Evolutionary conservation across 2,113 vertebrate species (phyloP), one percentile per base, ranked within the genome.

Genomic region (Piprites chloris): DNA sequence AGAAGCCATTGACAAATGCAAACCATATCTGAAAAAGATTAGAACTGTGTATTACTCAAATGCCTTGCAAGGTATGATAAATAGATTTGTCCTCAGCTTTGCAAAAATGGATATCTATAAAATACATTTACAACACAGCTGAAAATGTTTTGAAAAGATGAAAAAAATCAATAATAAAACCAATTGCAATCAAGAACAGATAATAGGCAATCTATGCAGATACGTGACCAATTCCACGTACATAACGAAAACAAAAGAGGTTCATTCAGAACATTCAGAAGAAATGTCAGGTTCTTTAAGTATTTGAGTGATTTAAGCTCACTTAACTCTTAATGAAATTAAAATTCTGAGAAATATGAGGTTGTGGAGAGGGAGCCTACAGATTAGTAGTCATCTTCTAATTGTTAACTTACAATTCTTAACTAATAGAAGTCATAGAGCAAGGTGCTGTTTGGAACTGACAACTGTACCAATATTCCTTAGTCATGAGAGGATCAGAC

Each of bases 1-100:
- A 99, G 98, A 99, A 99, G 62, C 99, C 99, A 90, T 99, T 99
- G 90, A 99, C 99, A 78, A 99, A 99, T 20, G 99, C 99, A 96
- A 99, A 99, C 99, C 99, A 99, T 98, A 99, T 98, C 99, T 99
- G 96, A 88, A 97, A 96, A 83, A 96, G 68, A 98, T 68, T 8
- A 90, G 88, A 65, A 95, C 2, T 0, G 0, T 62, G 14, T 11
- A 42, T 66, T 67, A 74, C 16, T 71, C 16, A 80, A 69, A n/a
- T 26, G 20, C 39, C 39, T 24, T 76, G 32, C 14, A 3, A 50
- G 37, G 28, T 56, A 61, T 5, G 22, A 67, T 21, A 39, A 42
- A 56, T 6, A 35, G 8, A 49, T 73, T 80, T 56, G 85, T 74
- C 5, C 23, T 74, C 47, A 72, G 61, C 14, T 79, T 94, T 24